Base-by-base conservation (phyloP, 2,113 vertebrate species). In the Saguinus midas region DNA sequence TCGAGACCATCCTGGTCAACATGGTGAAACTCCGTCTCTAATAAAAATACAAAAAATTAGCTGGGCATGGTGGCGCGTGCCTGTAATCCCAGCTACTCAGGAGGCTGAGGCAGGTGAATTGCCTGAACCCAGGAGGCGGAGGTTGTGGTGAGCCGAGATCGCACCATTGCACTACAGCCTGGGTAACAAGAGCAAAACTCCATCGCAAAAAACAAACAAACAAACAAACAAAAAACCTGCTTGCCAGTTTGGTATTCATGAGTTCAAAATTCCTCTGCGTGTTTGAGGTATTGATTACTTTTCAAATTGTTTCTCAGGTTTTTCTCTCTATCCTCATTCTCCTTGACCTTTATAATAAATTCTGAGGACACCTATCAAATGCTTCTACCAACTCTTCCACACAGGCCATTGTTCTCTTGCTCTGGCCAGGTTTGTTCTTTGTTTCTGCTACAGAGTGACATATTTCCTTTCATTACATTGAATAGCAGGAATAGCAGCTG, bases 231-330 rank as follows among this genome's bases (percentile, higher is more conserved):
- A 40, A 40, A 40, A 94, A 4, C 48, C 91, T 96, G 78, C 96
- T 94, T 87, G 16, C 43, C n/a, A 88, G 55, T 68, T 93, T 97
- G 93, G 58, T 90, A 97, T 95, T 90, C 89, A 70, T 70, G 86
- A 21, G 73, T 96, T 96, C 27, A 88, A 48, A 94, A 86, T 93
- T 86, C 58, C 10, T 98, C 76, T 73, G 97, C 95, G 80, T 55
- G 86, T 96, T 61, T 94, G 86, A 32, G 17, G 17, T 90, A 90
- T 61, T 95, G 85, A 92, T 94, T 95, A 61, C 75, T 94, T 96
- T 64, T 50, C 55, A 95, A 66, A 78, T 70, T 92, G 43, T 97
- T 85, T 91, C 70, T 93, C 40, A 75, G 27, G 5, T 94, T 91
- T 92, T 50, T 25, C 20, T 76, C 45, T 73, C 45, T 84, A 72